A percentile compares a stretch with the other conserved stretches of the same genome.
Evolutionary conservation across 2,888 invertebrate species (phyloP).

Genomic region (Trachelus iudaicus): DNA sequence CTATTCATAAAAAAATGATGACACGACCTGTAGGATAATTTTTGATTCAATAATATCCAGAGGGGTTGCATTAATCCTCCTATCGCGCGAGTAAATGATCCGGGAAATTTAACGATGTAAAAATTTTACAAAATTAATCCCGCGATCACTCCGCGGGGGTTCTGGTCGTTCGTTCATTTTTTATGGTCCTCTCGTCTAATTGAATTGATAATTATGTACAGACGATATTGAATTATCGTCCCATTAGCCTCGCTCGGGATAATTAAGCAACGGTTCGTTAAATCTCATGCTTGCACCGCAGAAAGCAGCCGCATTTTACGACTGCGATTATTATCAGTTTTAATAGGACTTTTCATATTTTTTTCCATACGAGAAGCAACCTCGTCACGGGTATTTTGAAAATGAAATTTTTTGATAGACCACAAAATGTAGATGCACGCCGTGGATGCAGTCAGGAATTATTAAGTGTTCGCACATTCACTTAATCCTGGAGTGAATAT

Average conservation of each 20-base stretch:
- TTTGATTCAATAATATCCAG: neutral
- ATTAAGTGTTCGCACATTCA: slow-evolving; percentile 56
- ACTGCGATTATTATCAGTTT: neutral
- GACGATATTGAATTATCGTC: slow-evolving; percentile 50
- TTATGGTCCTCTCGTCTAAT: slow-evolving; percentile 59
- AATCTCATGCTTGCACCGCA: slow-evolving; percentile 27
- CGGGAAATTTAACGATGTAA: neutral
- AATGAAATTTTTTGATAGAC: neutral
- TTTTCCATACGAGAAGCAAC: neutral
- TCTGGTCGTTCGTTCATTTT: slow-evolving; percentile 31
- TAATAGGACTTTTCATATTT: neutral
- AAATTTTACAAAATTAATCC: neutral
- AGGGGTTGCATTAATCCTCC: neutral
- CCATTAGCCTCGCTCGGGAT: slow-evolving; percentile 37
- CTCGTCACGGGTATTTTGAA: slow-evolving; percentile 9
- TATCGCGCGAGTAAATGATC: neutral
- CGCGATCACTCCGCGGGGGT: neutral
- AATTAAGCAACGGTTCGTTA: slow-evolving; percentile 50
- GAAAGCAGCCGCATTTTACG: neutral
- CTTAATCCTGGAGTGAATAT: slow-evolving; percentile 64
- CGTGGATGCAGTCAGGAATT: slow-evolving; percentile 15
- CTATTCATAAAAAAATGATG: neutral
- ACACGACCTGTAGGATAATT: neutral
- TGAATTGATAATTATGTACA: slow-evolving; percentile 49
- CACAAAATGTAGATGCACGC: neutral